Conservation (phyloP, 2,797 vertebrate species). For the Parambassis ranga region DNA sequence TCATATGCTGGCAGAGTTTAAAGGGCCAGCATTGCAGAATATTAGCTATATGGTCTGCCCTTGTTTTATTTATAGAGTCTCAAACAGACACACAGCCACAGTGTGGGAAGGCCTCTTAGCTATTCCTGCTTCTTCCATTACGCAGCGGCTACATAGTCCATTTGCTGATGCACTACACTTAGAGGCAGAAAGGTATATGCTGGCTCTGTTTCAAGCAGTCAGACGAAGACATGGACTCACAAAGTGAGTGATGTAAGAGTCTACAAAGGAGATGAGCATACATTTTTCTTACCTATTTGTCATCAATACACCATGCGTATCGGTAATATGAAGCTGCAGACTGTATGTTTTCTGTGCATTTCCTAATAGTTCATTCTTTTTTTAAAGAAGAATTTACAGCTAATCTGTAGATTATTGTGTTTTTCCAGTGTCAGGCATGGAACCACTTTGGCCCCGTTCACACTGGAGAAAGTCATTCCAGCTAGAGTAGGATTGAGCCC, state of each 20-base stretch:
- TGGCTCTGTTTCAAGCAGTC: neutral
- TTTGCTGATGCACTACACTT: constrained; percentile 39
- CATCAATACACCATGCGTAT: no score
- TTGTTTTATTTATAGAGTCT: constrained; percentile 20
- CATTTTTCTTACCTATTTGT: no score
- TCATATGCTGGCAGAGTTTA: constrained; percentile 7
- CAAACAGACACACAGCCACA: neutral
- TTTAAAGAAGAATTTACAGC: no score
- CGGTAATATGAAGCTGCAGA: no score
- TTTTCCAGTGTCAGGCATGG: no score
- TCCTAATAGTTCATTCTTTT: no score
- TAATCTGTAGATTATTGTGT: no score
- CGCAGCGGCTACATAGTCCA: constrained; percentile 21
- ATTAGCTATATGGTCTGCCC: neutral
- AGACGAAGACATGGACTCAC: neutral
- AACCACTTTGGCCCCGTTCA: no score
- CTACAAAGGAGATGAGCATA: neutral
- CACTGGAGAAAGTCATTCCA: no score
- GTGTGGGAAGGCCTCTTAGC: constrained; percentile 6
- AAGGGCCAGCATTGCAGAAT: neutral
- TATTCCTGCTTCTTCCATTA: constrained; percentile 58
- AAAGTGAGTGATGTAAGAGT: no score
- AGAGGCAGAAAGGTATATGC: neutral
- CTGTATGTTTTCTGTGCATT: no score
- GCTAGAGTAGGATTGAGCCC: no score